Percentiles rank a stretch among this genome's conserved stretches.
phyloP scores from a whole-genome alignment of 2,113 vertebrate genomes.

The Eidolon helvum region DNA sequence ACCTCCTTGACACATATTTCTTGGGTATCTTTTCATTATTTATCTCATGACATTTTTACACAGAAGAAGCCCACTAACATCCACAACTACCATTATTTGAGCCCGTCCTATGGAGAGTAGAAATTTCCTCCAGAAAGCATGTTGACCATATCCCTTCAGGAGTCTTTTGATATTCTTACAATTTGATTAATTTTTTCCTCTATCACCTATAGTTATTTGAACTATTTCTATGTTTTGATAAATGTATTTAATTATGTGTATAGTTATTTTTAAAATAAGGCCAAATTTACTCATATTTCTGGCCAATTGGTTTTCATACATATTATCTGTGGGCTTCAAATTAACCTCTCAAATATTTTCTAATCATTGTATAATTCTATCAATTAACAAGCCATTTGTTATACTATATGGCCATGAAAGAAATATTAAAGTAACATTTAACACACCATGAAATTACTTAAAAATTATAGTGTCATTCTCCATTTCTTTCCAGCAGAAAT shows the following conservation, averaged over 20 bases:
- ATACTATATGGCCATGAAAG: neutral
- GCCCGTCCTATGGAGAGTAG: neutral
- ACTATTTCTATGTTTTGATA: neutral
- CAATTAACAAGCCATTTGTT: conserved; percentile 38
- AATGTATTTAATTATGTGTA: neutral
- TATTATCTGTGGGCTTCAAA: conserved; percentile 17
- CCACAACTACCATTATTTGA: neutral
- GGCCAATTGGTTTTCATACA: neutral
- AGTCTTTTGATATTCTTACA: neutral
- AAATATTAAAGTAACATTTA: conserved; percentile 52
- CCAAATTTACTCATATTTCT: conserved; percentile 14
- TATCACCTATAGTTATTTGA: neutral
- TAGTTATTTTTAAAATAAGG: conserved; percentile 32
- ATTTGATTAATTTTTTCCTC: neutral
- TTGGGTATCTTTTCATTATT: neutral
- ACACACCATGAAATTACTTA: conserved; percentile 44
- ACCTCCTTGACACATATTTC: neutral
- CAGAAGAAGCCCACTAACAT: neutral
- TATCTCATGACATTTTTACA: neutral
- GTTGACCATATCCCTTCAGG: neutral
- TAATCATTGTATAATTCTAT: conserved; percentile 11
- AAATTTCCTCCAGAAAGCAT: neutral
- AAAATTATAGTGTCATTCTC: conserved; percentile 29
- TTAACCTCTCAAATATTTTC: conserved; percentile 41
- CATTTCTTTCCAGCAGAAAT: conserved; percentile 32